Percentiles rank a stretch among this genome's conserved stretches.
Evolutionary conservation across 2,888 invertebrate species (phyloP).

Genomic region (Diarsia mendica): DNA sequence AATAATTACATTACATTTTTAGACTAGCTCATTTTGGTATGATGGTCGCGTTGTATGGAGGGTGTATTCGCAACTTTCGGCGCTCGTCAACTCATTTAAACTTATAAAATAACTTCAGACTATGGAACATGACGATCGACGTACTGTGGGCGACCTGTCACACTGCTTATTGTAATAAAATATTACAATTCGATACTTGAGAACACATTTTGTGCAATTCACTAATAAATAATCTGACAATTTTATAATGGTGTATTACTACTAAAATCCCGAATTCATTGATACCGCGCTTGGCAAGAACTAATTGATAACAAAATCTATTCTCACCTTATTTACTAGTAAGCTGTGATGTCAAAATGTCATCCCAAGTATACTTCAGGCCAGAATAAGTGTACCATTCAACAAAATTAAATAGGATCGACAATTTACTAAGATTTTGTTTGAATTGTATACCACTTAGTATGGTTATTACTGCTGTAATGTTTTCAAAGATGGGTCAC

Average conservation of each 20-base stretch:
- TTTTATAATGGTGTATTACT: neutral
- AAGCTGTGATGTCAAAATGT: conserved; percentile 15
- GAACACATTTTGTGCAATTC: conserved; percentile 34
- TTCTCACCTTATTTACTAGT: conserved; percentile 10
- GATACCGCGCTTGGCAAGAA: conserved; percentile 24
- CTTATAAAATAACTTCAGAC: conserved; percentile 57
- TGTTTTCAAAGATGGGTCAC: conserved; percentile 14
- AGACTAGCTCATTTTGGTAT: conserved; percentile 67
- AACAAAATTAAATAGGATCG: conserved; percentile 5
- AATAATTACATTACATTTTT: conserved; percentile 52
- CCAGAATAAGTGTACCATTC: conserved; percentile 34
- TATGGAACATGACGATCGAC: conserved; percentile 55
- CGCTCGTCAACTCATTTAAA: conserved; percentile 60
- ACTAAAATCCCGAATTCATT: conserved; percentile 22
- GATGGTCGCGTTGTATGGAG: conserved; percentile 35
- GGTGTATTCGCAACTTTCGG: conserved; percentile 36
- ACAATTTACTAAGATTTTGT: neutral
- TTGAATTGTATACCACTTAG: neutral
- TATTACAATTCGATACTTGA: conserved; percentile 59
- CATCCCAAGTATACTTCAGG: conserved; percentile 18
- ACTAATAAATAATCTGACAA: conserved; percentile 22
- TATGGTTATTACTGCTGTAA: neutral
- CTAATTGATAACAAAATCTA: neutral
- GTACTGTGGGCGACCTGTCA: conserved; percentile 59
- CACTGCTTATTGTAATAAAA: conserved; percentile 59